Evolutionary conservation across 2,797 vertebrate species (phyloP), one percentile per base, ranked within the genome.

Genomic region (Tympanoctomys barrerae): DNA sequence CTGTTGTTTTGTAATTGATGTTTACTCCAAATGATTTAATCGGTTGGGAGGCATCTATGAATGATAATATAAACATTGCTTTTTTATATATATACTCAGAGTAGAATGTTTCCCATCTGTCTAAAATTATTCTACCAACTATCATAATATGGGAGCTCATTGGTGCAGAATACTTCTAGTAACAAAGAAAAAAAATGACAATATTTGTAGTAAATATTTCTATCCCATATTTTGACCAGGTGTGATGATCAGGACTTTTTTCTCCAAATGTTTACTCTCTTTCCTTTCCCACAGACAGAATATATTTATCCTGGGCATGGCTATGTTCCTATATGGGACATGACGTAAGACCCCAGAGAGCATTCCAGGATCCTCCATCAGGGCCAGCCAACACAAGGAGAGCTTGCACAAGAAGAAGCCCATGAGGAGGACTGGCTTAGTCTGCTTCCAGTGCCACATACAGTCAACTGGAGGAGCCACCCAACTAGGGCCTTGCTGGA

Each of bases 1-100:
- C 84, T 33, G 11, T 91, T 87, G 75, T 93, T 94, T 92, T 57
- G 22, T 71, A 52, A 18, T 4, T 90, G 24, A 85, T 49, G 10
- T 18, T 19, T 75, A 82, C 64, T 8, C 28, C 54, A 89, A 94
- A 78, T 73, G 70, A 90, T 85, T 92, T 92, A 68, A 73, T 73
- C 16, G 2, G 49, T 1, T 22, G 14, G 24, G 5, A 2, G 0
- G 11, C 59, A 31, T 62, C n/a, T 2, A n/a, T 36, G 89, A 77
- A n/a, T 64, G 36, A 73, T 94, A 70, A 77, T 6, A 28, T 62
- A 59, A 94, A 54, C 11, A 66, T 54, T 42, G 87, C 14, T 91
- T 3, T 90, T 59, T 49, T 83, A 18, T n/a, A 12, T 64, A 57
- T 14, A 6, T 77, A 68, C 75, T 59, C 80, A 94, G 42, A 87